Evolutionary conservation across 1,140 invertebrate species (phyloP).

Genomic region (Rhopalosiphum padi): DNA sequence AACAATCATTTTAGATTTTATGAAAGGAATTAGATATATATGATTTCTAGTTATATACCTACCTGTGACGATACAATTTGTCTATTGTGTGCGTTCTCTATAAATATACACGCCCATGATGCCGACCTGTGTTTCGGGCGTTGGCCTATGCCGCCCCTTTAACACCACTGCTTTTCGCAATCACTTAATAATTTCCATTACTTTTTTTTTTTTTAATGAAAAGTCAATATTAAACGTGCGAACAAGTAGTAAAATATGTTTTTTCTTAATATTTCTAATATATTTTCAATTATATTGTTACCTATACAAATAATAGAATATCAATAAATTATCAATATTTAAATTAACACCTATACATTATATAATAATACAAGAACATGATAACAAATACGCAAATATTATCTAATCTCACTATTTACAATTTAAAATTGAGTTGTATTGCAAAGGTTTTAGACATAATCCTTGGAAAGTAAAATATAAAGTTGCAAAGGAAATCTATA

Average conservation of each 20-base stretch:
- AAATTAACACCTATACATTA: neutral
- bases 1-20: neutral
- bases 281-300: constrained; percentile 3
- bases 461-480: too few relatives aligned
- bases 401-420: too few relatives aligned
- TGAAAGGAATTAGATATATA: neutral
- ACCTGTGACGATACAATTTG: constrained; percentile 48
- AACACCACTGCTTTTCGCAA: constrained; percentile 35
- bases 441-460: too few relatives aligned
- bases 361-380: neutral
- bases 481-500: too few relatives aligned
- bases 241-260: neutral
- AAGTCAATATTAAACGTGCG: constrained; percentile 28
- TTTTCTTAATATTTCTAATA: constrained; percentile 9
- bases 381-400: neutral
- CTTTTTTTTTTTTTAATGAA: constrained; percentile 42
- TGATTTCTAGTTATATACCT: constrained; percentile 23
- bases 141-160: constrained; percentile 52
- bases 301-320: neutral
- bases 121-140: constrained; percentile 50
- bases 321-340: neutral
- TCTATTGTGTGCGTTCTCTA: constrained; percentile 37
- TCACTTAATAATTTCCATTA: constrained; percentile 55
- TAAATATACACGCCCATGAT: constrained; percentile 44
- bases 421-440: too few relatives aligned